phyloP scores from a whole-genome alignment of 2,113 vertebrate genomes.

The Fregata magnificens region DNA sequence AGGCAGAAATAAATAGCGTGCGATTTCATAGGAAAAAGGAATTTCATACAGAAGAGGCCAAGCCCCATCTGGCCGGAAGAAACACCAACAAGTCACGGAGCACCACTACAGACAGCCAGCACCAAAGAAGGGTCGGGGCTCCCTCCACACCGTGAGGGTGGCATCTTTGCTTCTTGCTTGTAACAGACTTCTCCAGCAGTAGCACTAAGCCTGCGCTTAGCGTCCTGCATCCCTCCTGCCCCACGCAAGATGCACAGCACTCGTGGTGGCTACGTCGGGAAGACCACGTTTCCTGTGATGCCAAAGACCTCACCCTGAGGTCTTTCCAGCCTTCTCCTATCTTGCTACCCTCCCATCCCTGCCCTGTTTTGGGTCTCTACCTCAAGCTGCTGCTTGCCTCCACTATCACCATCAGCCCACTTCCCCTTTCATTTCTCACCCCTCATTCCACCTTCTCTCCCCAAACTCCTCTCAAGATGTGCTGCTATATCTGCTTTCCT shows the following conservation, averaged over 20 bases:
- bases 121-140: neutral
- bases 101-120: neutral
- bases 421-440: neutral
- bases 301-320: neutral
- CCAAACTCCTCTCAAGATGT: neutral
- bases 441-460: neutral
- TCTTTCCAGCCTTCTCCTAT: neutral
- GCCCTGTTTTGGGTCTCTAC: neutral
- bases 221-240: neutral
- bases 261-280: rapidly evolving
- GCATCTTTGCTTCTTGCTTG: neutral
- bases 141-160: rapidly evolving
- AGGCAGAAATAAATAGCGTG: neutral
- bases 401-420: neutral
- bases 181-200: neutral
- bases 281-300: neutral
- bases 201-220: neutral
- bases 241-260: rapidly evolving
- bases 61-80: neutral
- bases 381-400: neutral
- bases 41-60: neutral
- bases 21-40: neutral
- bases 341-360: neutral
- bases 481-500: neutral
- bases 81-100: neutral